These are phyloP conservation scores for Gambelia wislizenii DNA, from an alignment of 2,797 vertebrate species.

Conservation along the genomic window DNA sequence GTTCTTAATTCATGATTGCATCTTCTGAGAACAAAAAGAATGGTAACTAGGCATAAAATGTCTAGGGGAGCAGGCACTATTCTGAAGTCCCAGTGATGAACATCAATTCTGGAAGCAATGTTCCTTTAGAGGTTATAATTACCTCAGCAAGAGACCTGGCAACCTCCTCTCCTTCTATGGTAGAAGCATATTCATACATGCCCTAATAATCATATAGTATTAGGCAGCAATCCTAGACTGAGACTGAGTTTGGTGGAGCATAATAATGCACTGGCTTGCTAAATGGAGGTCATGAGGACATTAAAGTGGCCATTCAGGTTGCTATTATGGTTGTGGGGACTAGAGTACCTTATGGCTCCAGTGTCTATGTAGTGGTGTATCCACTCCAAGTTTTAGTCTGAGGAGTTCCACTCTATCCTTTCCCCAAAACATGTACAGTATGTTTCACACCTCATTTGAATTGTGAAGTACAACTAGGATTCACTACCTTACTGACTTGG, in stretches of 20 bases:
- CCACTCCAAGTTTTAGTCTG: too few relatives aligned
- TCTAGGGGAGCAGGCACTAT: slow-evolving; percentile 10
- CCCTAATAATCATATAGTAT: neutral
- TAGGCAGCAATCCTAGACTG: neutral
- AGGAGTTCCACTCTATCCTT: too few relatives aligned
- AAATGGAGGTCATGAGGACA: slow-evolving; percentile 8
- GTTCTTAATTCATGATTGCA: slow-evolving; percentile 69
- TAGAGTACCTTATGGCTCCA: too few relatives aligned
- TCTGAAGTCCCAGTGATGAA: slow-evolving; percentile 53
- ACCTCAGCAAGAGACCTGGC: slow-evolving; percentile 28
- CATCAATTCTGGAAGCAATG: slow-evolving; percentile 50
- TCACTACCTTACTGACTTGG: too few relatives aligned
- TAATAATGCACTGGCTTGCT: neutral
- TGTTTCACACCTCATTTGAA: too few relatives aligned
- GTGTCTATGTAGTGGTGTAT: too few relatives aligned
- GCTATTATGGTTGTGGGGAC: neutral
- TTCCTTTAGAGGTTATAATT: slow-evolving; percentile 64
- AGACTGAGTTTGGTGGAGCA: neutral
- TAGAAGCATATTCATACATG: neutral
- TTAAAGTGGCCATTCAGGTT: neutral
- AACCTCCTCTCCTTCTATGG: neutral
- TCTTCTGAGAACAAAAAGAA: slow-evolving; percentile 60
- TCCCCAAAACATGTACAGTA: too few relatives aligned
- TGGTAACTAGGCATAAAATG: slow-evolving; percentile 35
- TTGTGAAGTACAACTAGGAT: too few relatives aligned